phyloP scores from a whole-genome alignment of 2,888 invertebrate species.

The Phrixothrix hirtus region DNA sequence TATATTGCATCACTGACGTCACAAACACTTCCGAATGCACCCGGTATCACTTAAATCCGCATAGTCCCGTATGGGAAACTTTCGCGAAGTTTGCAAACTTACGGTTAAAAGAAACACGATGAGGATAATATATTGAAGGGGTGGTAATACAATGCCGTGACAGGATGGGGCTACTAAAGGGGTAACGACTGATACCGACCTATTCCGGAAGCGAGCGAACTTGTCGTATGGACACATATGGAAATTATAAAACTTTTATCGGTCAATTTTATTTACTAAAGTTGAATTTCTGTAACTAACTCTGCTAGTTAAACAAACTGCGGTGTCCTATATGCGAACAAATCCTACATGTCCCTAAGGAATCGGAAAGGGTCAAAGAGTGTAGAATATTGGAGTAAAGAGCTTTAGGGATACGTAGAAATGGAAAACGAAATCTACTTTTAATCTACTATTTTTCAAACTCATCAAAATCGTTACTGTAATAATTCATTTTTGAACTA shows the following conservation, averaged over 20 bases:
- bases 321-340: too few relatives aligned
- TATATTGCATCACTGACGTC: constrained; percentile 24
- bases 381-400: too few relatives aligned
- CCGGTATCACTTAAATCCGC: constrained; percentile 19
- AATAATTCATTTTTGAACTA: too few relatives aligned
- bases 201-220: constrained; percentile 39
- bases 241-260: constrained; percentile 12
- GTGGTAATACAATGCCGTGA: constrained; percentile 49
- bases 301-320: too few relatives aligned
- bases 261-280: too few relatives aligned
- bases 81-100: constrained; percentile 42
- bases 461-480: too few relatives aligned
- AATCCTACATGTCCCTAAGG: too few relatives aligned
- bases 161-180: constrained; percentile 42
- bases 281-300: too few relatives aligned
- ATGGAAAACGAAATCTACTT: too few relatives aligned
- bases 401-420: too few relatives aligned
- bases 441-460: too few relatives aligned
- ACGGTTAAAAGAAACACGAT: constrained; percentile 39
- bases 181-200: constrained; percentile 41
- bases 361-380: too few relatives aligned
- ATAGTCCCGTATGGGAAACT: constrained; percentile 26
- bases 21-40: constrained; percentile 20
- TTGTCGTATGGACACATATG: constrained; percentile 38
- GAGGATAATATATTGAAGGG: constrained; percentile 45